Evolutionary conservation across 2,113 vertebrate genomes (phyloP).

Genomic region (Gasterosteus aculeatus): DNA sequence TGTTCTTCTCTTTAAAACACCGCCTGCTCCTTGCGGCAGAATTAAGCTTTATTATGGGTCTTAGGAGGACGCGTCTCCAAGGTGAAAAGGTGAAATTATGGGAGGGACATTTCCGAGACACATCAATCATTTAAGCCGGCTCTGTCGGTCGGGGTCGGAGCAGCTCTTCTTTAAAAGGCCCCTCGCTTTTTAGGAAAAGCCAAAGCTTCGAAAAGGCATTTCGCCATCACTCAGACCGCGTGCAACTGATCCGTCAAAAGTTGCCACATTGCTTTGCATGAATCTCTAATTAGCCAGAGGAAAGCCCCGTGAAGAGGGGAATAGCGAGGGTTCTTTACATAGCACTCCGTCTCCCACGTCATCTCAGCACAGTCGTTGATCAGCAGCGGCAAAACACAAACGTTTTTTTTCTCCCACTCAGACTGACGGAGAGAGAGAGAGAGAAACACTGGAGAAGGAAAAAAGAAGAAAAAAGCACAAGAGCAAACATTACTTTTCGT

Average conservation of each 20-base stretch:
- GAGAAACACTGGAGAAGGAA: conserved; percentile 11
- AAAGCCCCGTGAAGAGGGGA: conserved; percentile 42
- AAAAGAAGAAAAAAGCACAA: conserved; percentile 8
- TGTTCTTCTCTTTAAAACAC: conserved; percentile 71
- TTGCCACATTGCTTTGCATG: conserved; percentile 59
- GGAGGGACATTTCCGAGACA: conserved; percentile 70
- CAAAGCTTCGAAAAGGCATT: conserved; percentile 43
- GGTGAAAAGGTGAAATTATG: conserved; percentile 79
- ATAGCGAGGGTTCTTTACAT: conserved; percentile 18
- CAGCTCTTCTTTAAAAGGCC: conserved; percentile 30
- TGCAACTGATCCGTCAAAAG: conserved; percentile 65
- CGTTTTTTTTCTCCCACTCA: conserved; percentile 37
- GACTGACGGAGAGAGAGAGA: conserved; percentile 7
- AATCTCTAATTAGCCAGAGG: conserved; percentile 71
- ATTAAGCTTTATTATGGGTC: conserved; percentile 74
- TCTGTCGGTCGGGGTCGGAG: conserved; percentile 49
- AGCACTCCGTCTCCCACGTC: conserved; percentile 34
- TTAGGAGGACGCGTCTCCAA: conserved; percentile 58
- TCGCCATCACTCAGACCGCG: conserved; percentile 35
- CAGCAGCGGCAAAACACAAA: conserved; percentile 54
- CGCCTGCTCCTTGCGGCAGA: conserved; percentile 69
- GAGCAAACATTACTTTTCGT: conserved; percentile 35
- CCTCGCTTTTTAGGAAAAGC: conserved; percentile 38
- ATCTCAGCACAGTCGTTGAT: conserved; percentile 48
- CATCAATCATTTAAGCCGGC: conserved; percentile 71